A percentile compares a stretch with the other conserved stretches of the same genome.
phyloP scores from a whole-genome alignment of 2,113 vertebrate species.

The Malurus alboscapulatus region DNA sequence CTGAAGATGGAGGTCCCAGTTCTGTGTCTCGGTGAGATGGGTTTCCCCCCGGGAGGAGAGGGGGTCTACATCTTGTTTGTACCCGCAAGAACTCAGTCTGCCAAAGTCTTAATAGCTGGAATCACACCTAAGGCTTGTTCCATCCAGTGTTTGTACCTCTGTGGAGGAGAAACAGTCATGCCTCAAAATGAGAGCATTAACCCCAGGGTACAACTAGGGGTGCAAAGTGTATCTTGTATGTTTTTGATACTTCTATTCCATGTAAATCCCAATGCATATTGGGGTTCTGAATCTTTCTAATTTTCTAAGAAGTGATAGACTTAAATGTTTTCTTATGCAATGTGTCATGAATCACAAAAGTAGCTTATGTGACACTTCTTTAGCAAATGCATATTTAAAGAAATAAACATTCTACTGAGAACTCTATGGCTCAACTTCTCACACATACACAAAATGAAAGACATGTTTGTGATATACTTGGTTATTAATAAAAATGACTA shows the following conservation, averaged over 20 bases:
- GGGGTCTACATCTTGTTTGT: rapidly evolving
- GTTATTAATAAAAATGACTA: background rate
- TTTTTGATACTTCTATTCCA: background rate
- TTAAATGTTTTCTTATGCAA: background rate
- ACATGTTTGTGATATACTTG: background rate
- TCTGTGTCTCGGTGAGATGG: background rate
- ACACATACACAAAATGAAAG: background rate
- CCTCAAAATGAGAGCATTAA: background rate
- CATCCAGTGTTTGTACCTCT: background rate
- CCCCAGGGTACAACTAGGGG: background rate
- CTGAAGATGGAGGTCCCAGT: background rate
- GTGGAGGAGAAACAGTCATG: background rate
- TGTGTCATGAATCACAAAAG: background rate
- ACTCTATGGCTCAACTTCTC: background rate
- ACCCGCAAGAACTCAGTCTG: background rate
- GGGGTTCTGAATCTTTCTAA: background rate
- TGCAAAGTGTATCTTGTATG: background rate
- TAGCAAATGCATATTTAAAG: background rate
- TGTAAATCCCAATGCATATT: background rate
- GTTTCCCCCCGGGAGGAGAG: rapidly evolving
- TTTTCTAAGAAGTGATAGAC: background rate
- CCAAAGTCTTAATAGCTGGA: background rate
- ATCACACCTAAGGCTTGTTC: background rate
- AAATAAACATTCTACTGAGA: background rate
- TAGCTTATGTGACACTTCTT: background rate